Percentiles rank a stretch among this genome's conserved stretches.
Conservation (phyloP, 2,797 vertebrate genomes). For the Hipposideros larvatus region DNA sequence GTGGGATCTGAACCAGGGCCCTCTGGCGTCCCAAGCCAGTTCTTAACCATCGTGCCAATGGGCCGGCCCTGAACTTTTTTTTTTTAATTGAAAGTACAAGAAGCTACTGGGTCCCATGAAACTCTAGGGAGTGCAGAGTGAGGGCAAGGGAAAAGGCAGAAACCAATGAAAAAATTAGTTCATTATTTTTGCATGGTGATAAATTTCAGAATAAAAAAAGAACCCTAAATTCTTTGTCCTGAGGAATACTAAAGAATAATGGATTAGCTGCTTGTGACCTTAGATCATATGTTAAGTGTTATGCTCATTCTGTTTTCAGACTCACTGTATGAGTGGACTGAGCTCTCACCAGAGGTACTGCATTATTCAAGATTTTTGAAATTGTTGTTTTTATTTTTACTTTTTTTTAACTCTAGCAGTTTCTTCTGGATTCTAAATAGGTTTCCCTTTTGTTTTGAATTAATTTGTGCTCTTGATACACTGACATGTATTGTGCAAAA, state of each 20-base stretch:
- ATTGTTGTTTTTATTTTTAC: not conserved
- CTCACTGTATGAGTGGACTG: too few species aligned
- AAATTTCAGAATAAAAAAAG: constrained; percentile 27
- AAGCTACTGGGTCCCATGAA: not conserved
- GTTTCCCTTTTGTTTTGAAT: constrained; percentile 56
- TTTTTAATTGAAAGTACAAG: not conserved
- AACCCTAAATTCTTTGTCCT: not conserved
- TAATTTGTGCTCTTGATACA: constrained; percentile 28
- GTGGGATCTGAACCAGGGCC: too few species aligned
- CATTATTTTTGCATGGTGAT: not conserved
- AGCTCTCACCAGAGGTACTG: not conserved
- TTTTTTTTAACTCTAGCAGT: constrained; percentile 20
- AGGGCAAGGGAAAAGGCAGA: not conserved
- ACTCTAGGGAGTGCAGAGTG: not conserved
- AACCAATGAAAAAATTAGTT: not conserved
- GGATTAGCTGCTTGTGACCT: not conserved
- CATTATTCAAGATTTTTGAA: not conserved
- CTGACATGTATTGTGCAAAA: not conserved
- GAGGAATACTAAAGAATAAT: not conserved
- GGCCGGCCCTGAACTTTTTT: not conserved
- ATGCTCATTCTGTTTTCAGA: not conserved
- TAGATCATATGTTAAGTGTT: not conserved
- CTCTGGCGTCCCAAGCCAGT: too few species aligned
- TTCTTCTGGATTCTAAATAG: constrained; percentile 32
- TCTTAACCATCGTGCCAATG: too few species aligned